Conservation (phyloP, 2,113 vertebrate species). For the Larimichthys polyactis region DNA sequence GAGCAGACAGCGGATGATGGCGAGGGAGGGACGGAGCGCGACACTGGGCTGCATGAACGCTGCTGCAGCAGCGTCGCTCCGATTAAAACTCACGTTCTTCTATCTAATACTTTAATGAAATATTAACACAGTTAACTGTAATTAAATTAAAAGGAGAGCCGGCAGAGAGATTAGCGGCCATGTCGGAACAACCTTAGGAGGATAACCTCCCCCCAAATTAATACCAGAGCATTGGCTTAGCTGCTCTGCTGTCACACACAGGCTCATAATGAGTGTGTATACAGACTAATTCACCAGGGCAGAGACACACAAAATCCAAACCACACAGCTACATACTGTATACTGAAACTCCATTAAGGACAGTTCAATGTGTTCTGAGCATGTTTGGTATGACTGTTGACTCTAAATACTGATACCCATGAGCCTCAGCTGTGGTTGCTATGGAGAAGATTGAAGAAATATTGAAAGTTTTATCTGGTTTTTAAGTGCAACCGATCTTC, state of each 20-base stretch:
- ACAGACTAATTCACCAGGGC: slow-evolving; percentile 10
- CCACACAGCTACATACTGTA: background rate
- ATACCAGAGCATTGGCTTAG: slow-evolving; percentile 64
- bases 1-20: slow-evolving; percentile 69
- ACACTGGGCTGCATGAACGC: slow-evolving; percentile 17
- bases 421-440: too few relatives aligned
- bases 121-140: slow-evolving; percentile 82
- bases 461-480: too few relatives aligned
- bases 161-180: slow-evolving; percentile 68
- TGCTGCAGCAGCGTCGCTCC: slow-evolving; percentile 28
- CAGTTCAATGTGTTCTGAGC: background rate
- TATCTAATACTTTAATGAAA: slow-evolving; percentile 82
- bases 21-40: slow-evolving; percentile 54
- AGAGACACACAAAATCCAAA: background rate
- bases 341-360: background rate
- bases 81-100: slow-evolving; percentile 76
- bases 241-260: slow-evolving; percentile 47
- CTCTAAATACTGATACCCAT: too few relatives aligned
- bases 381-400: background rate
- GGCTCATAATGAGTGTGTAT: slow-evolving; percentile 35
- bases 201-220: slow-evolving; percentile 73
- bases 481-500: too few relatives aligned
- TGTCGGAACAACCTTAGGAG: slow-evolving; percentile 72
- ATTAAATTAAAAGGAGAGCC: slow-evolving; percentile 83
- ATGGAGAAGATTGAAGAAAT: too few relatives aligned